These are phyloP conservation scores for Temnothorax curvispinosus DNA, from an alignment of 1,140 invertebrate species.

Conservation along the genomic window DNA sequence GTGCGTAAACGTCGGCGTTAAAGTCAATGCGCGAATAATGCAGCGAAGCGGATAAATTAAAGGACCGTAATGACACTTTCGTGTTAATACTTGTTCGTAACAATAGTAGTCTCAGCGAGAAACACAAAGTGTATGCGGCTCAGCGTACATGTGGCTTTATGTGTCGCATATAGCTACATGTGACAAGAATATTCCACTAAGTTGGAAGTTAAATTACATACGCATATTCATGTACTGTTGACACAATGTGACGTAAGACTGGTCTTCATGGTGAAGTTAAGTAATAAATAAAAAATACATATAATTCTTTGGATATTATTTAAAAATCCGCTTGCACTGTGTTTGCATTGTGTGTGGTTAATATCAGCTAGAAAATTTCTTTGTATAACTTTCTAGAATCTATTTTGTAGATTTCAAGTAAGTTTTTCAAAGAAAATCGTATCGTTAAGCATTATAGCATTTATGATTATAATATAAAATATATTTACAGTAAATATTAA, in stretches of 20 bases:
- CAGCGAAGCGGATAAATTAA: neutral
- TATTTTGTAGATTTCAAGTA: neutral
- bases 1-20: neutral
- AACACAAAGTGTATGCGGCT: neutral
- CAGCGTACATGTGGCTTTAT: neutral
- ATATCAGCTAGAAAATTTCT: neutral
- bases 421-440: too few relatives aligned
- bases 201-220: conserved; percentile 32
- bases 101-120: conserved; percentile 7
- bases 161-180: neutral
- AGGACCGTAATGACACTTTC: conserved; percentile 10
- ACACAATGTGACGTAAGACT: conserved; percentile 2
- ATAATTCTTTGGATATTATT: too few relatives aligned
- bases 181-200: conserved; percentile 23
- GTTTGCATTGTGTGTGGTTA: neutral
- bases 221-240: conserved; percentile 7
- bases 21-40: conserved; percentile 22
- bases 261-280: neutral
- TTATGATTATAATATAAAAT: neutral
- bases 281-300: neutral
- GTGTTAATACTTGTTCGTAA: conserved; percentile 17
- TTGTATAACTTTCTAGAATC: neutral
- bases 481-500: neutral
- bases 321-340: too few relatives aligned
- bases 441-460: too few relatives aligned